phyloP scores from a whole-genome alignment of 2,888 invertebrate genomes.

The Loripinus fragilis region DNA sequence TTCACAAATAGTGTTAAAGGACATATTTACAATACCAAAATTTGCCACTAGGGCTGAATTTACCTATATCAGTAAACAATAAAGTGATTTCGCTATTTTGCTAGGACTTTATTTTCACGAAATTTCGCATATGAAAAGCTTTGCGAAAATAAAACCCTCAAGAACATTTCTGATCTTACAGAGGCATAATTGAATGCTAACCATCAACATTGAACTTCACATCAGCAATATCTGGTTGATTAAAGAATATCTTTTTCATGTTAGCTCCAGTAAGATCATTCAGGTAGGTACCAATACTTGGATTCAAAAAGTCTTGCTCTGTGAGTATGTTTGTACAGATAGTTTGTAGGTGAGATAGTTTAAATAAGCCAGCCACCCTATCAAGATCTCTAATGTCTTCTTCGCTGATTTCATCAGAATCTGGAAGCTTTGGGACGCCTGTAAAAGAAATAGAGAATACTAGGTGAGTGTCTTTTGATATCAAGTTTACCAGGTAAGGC shows the following conservation, averaged over 20 bases:
- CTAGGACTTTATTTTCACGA: too few species aligned
- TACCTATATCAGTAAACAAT: too few species aligned
- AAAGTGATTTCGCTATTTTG: too few species aligned
- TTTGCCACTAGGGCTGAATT: too few species aligned
- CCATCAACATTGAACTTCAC: slow-evolving; percentile 78
- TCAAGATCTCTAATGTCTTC: slow-evolving; percentile 70
- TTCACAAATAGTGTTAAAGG: too few species aligned
- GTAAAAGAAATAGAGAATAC: not conserved
- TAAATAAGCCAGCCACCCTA: slow-evolving; percentile 71
- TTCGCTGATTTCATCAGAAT: slow-evolving; percentile 58
- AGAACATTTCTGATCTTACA: too few species aligned
- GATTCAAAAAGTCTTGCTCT: slow-evolving; percentile 80
- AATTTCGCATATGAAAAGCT: too few species aligned
- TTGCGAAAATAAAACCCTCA: too few species aligned
- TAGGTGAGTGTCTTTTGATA: too few species aligned
- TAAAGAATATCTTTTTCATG: slow-evolving; percentile 77
- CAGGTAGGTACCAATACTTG: slow-evolving; percentile 80
- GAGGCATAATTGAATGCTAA: slow-evolving; percentile 44
- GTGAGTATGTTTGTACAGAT: slow-evolving; percentile 76
- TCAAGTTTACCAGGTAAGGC: too few species aligned
- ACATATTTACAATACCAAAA: too few species aligned
- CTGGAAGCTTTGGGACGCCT: slow-evolving; percentile 76
- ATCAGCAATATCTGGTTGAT: slow-evolving; percentile 72
- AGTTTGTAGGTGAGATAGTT: slow-evolving; percentile 72
- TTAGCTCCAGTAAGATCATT: slow-evolving; percentile 76